phyloP scores from a whole-genome alignment of 2,113 vertebrate genomes.

The Isurus oxyrinchus region DNA sequence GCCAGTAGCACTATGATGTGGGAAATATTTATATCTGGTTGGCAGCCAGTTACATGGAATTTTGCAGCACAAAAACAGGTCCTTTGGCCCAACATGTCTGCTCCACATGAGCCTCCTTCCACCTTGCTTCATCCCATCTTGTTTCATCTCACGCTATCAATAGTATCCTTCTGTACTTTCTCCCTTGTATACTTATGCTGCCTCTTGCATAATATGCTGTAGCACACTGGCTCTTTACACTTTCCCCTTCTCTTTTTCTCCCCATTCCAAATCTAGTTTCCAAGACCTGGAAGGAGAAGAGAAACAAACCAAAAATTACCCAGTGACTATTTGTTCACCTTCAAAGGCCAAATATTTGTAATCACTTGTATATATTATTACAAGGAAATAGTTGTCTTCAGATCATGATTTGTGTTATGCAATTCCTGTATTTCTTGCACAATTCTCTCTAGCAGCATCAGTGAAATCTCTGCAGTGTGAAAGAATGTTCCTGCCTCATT shows the following conservation, averaged over 20 bases:
- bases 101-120: background rate
- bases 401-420: background rate
- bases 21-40: background rate
- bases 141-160: background rate
- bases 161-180: background rate
- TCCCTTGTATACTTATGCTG: background rate
- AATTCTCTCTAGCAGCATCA: slow-evolving; percentile 24
- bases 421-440: slow-evolving; percentile 23
- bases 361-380: background rate
- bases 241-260: background rate
- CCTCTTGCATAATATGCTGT: background rate
- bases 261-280: background rate
- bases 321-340: background rate
- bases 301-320: background rate
- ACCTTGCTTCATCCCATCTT: background rate
- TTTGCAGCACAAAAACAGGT: background rate
- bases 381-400: background rate
- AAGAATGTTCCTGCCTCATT: background rate
- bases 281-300: background rate
- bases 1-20: background rate
- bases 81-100: background rate
- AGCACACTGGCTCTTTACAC: background rate
- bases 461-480: background rate
- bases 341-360: background rate
- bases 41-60: background rate